phyloP scores from a whole-genome alignment of 2,888 invertebrate species.

The Lamellibrachia satsuma region DNA sequence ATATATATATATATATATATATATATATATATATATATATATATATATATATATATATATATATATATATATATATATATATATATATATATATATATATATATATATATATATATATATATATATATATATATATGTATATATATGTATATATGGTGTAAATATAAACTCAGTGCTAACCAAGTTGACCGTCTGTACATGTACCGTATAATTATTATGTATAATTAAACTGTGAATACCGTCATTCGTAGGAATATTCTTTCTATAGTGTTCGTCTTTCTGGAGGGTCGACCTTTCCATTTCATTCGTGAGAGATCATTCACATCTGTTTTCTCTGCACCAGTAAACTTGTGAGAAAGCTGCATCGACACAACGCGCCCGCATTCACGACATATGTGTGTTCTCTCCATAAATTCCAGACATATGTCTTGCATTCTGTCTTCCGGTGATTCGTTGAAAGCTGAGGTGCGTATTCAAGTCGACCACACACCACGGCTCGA shows the following conservation, averaged over 20 bases:
- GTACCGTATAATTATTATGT: constrained; percentile 3
- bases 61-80: neutral
- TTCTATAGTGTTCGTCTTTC: neutral
- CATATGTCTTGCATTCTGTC: neutral
- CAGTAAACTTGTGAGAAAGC: neutral
- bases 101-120: neutral
- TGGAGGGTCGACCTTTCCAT: neutral
- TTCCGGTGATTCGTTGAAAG: neutral
- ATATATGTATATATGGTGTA: neutral
- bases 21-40: neutral
- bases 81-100: neutral
- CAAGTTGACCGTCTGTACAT: neutral
- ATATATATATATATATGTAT: neutral
- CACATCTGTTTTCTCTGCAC: neutral
- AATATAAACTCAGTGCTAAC: neutral
- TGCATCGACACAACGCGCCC: neutral
- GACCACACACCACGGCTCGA: neutral
- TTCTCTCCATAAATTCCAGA: neutral
- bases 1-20: neutral
- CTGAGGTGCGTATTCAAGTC: neutral
- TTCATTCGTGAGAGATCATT: neutral
- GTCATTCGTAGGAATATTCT: neutral
- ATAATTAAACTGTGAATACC: neutral
- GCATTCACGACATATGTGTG: neutral
- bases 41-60: neutral